Base-by-base conservation (phyloP, 2,113 vertebrate species). In the Cyphomyrus discorhynchus region DNA sequence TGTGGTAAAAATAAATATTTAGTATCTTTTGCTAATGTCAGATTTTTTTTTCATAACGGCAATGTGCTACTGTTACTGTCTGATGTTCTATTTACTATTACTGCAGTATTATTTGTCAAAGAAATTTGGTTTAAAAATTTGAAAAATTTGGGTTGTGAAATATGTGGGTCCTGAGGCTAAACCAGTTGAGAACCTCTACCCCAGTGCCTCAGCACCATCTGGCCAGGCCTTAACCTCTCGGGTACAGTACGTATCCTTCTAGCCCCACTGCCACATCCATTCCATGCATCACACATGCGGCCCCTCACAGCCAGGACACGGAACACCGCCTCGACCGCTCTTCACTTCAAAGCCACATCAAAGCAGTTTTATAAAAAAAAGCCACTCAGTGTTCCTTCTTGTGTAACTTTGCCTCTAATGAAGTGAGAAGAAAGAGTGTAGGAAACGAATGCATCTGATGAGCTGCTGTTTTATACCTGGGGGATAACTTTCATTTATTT, bases 321-420 rank as follows among this genome's bases (percentile, higher is more conserved):
- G 70, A 39, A 77, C 35, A 19, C 31, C 13, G 35, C 74, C 15
- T 15, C 5, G 2, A 42, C 13, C 17, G 13, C 31, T 80, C 74
- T 6, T 42, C 74, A 80, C 74, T 42, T 70, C 31, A 80, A 42
- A n/a, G 74, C 74, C 74, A 56, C 53, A 56, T 56, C 53, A 66
- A 66, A 66, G 58, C 24, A 10, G n/a, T 66, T 27, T 62, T n/a
- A 62, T 24, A 10, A 5, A 66, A 66, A 66, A 66, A 66, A 66
- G 10, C 0, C n/a, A 10, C 58, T 9, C n/a, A 27, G 58, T 66
- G 24, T 74, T 74, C 66, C 9, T 74, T 74, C 66, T 27, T 74
- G 91, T 87, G 53, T 62, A 91, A 93, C 93, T 94, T 89, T 89
- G 94, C 92, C 92, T 92, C 86, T 93, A 80, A 58, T 93, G 93